Evolutionary conservation across 2,113 vertebrate genomes (phyloP).

Genomic region (Zootoca vivipara): DNA sequence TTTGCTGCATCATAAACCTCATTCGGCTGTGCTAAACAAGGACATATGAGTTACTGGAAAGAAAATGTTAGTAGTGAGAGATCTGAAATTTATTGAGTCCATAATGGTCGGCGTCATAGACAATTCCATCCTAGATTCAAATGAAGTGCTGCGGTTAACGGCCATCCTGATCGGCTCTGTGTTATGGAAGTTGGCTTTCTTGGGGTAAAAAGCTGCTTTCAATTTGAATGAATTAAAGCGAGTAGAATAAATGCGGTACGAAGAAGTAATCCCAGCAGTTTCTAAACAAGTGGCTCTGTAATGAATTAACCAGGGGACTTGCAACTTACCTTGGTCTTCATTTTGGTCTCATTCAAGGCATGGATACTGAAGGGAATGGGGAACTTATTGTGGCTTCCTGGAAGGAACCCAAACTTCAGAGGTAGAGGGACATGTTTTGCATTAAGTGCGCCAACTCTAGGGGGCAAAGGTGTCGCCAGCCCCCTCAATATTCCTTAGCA

Average conservation of each 20-base stretch:
- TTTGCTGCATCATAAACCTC: slow-evolving; percentile 37
- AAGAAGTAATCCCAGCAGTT: neutral
- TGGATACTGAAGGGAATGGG: neutral
- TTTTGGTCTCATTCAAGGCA: neutral
- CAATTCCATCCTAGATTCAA: slow-evolving; percentile 6
- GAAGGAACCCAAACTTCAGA: neutral
- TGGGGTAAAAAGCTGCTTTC: neutral
- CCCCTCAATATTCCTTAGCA: too few species aligned
- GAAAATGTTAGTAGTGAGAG: slow-evolving; percentile 19
- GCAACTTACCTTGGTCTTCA: neutral
- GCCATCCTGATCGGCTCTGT: neutral
- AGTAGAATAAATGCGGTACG: neutral
- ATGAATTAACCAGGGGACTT: neutral
- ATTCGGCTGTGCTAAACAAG: slow-evolving; percentile 29
- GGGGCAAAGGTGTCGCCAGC: too few species aligned
- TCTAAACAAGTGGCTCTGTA: slow-evolving; percentile 2
- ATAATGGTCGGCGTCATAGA: neutral
- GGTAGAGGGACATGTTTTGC: neutral
- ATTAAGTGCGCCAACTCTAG: neutral
- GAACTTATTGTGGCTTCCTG: neutral
- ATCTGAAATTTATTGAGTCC: slow-evolving; percentile 14
- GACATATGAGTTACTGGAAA: slow-evolving; percentile 30
- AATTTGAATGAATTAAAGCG: neutral
- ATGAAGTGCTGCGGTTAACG: slow-evolving; percentile 32
- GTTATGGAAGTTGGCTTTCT: neutral